Evolutionary conservation across 2,888 invertebrate genomes (phyloP), one percentile per base, ranked within the genome.

Genomic region (Lasius platythorax): DNA sequence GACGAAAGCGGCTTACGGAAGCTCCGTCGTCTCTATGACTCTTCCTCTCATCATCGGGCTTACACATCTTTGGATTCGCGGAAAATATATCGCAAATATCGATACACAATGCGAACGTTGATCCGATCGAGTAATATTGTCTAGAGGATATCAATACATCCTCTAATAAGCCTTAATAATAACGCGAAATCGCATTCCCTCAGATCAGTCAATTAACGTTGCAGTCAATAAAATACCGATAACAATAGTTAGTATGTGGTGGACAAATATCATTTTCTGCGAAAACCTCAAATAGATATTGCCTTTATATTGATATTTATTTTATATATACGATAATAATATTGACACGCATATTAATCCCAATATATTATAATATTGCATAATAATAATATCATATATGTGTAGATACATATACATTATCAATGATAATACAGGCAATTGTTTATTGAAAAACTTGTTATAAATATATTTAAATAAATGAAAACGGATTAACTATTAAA

Each of bases 1-100:
- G 64, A 63, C 79, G 61, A 74, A 82, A 86, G 86, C 64, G 63
- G 85, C 86, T 85, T 73, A 78, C 63, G 61, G 46, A 79, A 61
- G 70, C 82, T 85, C 58, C 73, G 64, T 68, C 72, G 46, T 73
- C 56, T 58, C 66, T 46, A 40, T 56, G 46, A 72, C 72, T 82
- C 50, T 46, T 82, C 28, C 61, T 63, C 66, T 79, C 82, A 74
- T 82, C 76, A 79, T 79, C 79, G 50, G 40, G 61, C 79, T 83
- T 79, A 79, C 68, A 37, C 64, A 33, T 84, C 82, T 58, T 37
- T 28, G 28, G 68, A 81, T 40, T 70, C 50, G 64, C 64, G 81
- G 66, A 82, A 84, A 83, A 84, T 81, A 79, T 79, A 81, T 70
- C 23, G 67, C 58, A 23, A 76, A 83, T 79, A 79, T 72, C 53